Base-by-base conservation (phyloP, 2,797 vertebrate genomes). In the Leucoraja ocellata region DNA sequence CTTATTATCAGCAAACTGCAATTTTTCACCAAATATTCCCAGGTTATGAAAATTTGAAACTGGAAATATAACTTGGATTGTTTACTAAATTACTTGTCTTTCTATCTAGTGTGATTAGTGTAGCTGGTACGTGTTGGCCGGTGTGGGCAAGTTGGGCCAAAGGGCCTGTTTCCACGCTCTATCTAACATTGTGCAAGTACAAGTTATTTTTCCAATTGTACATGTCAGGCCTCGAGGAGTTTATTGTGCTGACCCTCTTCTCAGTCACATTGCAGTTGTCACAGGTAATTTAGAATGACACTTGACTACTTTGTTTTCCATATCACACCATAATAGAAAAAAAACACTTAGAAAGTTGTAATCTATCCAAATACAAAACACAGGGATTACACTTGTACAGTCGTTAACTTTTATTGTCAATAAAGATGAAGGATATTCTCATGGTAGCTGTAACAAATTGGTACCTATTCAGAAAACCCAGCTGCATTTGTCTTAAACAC, bases 341-440 rank as follows among this genome's bases (percentile, higher is more conserved):
- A 25, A 16, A 54, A 13, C 25, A 46, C 73, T 58, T 92, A 36
- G 18, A 92, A 92, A 58, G 10, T 76, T 28, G 68, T 25, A 92
- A 46, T 71, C 3, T 1, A 54, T 46, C 36, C 25, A 92, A 54
- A 8, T 36, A 91, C 21, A 46, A 91, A 71, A 91, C 2, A 39
- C 58, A 92, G 14, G 71, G 11, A 76, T 23, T 28, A 23, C 54
- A 91, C 10, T 92, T n/a, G 0, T 7, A 76, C 13, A 23, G 65
- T 86, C 39, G 68, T 54, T 92, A 76, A 58, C 36, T 54, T 25
- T 76, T 92, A 76, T 92, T 23, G 7, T 92, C 88, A 86, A 63
- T n/a, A 86, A 61, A 86, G 58, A 61, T 86, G 39, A 61, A 63
- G 63, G 63, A 86, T 61, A 86, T 63, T 61, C 83, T 61, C 58